Evolutionary conservation across 2,888 invertebrate species (phyloP), one percentile per base, ranked within the genome.

Genomic region (Cactoblastis cactorum): DNA sequence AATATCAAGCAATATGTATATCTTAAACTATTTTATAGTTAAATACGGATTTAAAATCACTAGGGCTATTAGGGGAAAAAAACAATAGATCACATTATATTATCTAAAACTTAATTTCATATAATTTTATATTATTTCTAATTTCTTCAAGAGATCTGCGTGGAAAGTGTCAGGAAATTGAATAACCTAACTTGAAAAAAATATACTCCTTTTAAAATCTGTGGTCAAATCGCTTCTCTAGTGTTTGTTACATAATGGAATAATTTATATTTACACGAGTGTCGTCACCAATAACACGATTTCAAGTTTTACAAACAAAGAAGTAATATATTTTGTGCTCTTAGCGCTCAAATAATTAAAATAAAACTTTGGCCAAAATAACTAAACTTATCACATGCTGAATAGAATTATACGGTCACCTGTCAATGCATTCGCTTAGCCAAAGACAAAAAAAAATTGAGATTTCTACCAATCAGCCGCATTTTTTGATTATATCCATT

Each of bases 311-410:
- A 45, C 38, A 51, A 32, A 37, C 45, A 50, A 53, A 48, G 34
- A 58, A 59, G 59, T 61, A 37, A 5, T 8, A 58, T 52, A 61
- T 59, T 50, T 63, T 65, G 65, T 65, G 79, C 76, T 77, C 63
- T 65, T 57, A 77, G 75, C 76, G 58, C 54, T 60, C 58, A 67
- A 74, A 74, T 60, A 74, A 77, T 73, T 79, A 71, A 80, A 78
- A 77, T 79, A 81, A n/a, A 79, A 82, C 83, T 85, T 84, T 85
- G 85, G 83, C 77, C 65, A 76, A 74, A 69, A 61, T n/a, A 65
- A 69, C 62, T 32, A 67, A 69, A 69, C 64, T 69, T 79, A 80
- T 79, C 80, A 79, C 78, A 79, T 62, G 62, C 62, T 66, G 55
- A 62, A 65, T 63, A 73, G 67, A 77, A 68, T 61, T 59, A 15